These are phyloP conservation scores for Autographa pulchrina DNA, from an alignment of 2,888 invertebrate species.

Conservation along the genomic window DNA sequence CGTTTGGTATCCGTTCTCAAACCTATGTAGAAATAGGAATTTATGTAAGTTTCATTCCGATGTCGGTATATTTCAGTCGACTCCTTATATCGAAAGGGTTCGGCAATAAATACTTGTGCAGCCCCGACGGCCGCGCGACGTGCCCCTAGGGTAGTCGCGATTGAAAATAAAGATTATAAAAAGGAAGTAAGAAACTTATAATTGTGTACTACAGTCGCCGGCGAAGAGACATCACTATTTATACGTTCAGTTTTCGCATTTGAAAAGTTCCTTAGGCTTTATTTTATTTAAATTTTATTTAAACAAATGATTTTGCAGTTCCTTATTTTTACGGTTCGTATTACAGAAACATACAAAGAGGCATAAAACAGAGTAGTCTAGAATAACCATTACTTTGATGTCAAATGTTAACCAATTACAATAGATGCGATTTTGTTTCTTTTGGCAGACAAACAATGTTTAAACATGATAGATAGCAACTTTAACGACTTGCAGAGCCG, in stretches of 20 bases:
- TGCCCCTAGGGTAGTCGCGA: slow-evolving; percentile 33
- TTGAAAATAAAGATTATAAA: slow-evolving; percentile 47
- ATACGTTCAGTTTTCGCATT: not conserved
- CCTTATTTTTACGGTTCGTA: not conserved
- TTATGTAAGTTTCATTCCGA: slow-evolving; percentile 28
- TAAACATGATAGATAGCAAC: slow-evolving; percentile 43
- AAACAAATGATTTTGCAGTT: not conserved
- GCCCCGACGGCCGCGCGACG: slow-evolving; percentile 35
- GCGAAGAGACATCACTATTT: not conserved
- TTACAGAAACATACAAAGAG: not conserved
- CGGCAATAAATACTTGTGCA: slow-evolving; percentile 50
- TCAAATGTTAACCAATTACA: slow-evolving; percentile 35
- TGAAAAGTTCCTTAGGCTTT: not conserved
- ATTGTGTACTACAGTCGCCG: slow-evolving; percentile 20
- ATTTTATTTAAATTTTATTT: not conserved
- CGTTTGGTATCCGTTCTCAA: not conserved
- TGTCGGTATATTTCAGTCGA: slow-evolving; percentile 30
- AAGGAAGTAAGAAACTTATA: slow-evolving; percentile 38
- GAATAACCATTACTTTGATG: slow-evolving; percentile 15
- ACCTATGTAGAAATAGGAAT: slow-evolving; percentile 3
- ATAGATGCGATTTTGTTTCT: slow-evolving; percentile 48
- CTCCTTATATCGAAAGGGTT: slow-evolving; percentile 31
- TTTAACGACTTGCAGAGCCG: slow-evolving; percentile 35
- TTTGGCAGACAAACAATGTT: slow-evolving; percentile 48
- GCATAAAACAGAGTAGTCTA: not conserved